Conservation (phyloP, 1,140 invertebrate species). For the Araneus ventricosus region DNA sequence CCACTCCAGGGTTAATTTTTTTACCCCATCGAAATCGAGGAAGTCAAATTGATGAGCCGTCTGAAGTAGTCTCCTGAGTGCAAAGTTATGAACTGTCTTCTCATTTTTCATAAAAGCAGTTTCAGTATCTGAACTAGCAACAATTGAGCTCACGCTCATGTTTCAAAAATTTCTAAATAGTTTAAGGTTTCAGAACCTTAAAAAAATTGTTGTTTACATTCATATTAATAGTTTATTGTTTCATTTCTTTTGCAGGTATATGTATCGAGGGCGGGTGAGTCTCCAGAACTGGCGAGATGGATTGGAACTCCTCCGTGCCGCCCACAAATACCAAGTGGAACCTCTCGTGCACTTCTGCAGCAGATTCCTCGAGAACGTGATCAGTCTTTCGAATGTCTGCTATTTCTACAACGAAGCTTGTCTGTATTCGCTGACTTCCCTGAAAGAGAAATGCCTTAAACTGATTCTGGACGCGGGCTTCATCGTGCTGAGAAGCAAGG, state of each 20-base stretch:
- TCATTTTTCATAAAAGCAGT: too few relatives aligned
- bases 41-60: too few relatives aligned
- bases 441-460: slow-evolving; percentile 42
- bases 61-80: too few relatives aligned
- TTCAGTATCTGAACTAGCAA: too few relatives aligned
- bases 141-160: too few relatives aligned
- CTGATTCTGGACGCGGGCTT: slow-evolving; percentile 58
- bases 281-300: slow-evolving; percentile 44
- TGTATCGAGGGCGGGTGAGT: slow-evolving; percentile 16
- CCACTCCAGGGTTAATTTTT: too few relatives aligned
- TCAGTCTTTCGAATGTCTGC: slow-evolving; percentile 39
- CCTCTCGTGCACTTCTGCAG: slow-evolving; percentile 38
- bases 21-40: too few relatives aligned
- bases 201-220: too few relatives aligned
- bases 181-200: too few relatives aligned
- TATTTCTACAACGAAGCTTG: slow-evolving; percentile 45
- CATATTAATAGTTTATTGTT: neutral
- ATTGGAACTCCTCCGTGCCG: slow-evolving; percentile 47
- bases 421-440: neutral
- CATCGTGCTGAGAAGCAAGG: slow-evolving; percentile 37
- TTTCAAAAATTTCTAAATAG: too few relatives aligned
- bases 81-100: too few relatives aligned
- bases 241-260: slow-evolving; percentile 17
- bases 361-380: slow-evolving; percentile 37
- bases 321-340: slow-evolving; percentile 60